Evolutionary conservation across 2,888 invertebrate genomes (phyloP).

Genomic region (Brachylomia viminalis): DNA sequence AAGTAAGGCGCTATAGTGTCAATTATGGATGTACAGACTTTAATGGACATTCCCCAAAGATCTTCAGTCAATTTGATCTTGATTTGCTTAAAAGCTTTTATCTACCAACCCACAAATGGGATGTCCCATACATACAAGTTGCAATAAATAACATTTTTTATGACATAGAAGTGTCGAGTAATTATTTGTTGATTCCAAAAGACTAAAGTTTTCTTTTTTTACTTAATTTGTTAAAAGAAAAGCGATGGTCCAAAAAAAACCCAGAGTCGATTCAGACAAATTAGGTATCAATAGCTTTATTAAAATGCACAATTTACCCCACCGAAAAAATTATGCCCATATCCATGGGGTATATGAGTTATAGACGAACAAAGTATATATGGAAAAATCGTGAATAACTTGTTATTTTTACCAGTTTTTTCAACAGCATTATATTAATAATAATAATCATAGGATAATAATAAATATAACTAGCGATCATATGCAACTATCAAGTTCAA

Average conservation of each 20-base stretch:
- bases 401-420: conserved; percentile 17
- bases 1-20: too few relatives aligned
- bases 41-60: too few relatives aligned
- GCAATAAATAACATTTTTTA: too few relatives aligned
- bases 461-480: conserved; percentile 8
- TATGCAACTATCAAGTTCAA: conserved; percentile 12
- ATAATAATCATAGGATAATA: conserved; percentile 10
- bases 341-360: neutral
- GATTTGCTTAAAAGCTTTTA: too few relatives aligned
- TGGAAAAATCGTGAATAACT: conserved; percentile 16
- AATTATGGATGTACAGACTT: too few relatives aligned
- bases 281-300: conserved; percentile 17
- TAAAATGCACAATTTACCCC: conserved; percentile 16
- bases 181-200: too few relatives aligned
- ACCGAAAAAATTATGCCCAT: conserved; percentile 13
- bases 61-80: too few relatives aligned
- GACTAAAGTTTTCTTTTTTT: too few relatives aligned
- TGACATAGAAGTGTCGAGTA: too few relatives aligned
- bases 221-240: too few relatives aligned
- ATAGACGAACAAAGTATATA: conserved; percentile 9
- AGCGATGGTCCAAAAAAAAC: conserved; percentile 17
- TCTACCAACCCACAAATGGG: too few relatives aligned
- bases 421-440: conserved; percentile 12
- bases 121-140: too few relatives aligned
- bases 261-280: conserved; percentile 18